A percentile compares a stretch with the other conserved stretches of the same genome.
Conservation (phyloP, 2,797 vertebrate species). For the Gobionotothen gibberifrons region DNA sequence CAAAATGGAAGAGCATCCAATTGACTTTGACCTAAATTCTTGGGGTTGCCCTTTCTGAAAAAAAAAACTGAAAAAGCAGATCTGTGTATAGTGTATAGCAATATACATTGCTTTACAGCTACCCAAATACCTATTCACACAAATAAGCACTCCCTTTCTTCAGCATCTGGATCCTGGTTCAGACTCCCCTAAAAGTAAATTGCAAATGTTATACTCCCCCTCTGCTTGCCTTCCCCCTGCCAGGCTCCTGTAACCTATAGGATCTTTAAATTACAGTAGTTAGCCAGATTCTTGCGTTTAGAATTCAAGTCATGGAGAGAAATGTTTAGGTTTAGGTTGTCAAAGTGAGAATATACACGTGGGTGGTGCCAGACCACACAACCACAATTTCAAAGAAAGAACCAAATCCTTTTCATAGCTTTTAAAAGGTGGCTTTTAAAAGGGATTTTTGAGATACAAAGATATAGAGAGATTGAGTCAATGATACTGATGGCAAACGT, state of each 20-base stretch:
- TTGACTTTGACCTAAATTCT: not conserved
- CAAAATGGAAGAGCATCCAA: not conserved
- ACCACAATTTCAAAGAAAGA: conserved; percentile 41
- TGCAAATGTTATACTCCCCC: conserved; percentile 37
- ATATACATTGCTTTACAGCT: conserved; percentile 21
- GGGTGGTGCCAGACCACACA: conserved; percentile 68
- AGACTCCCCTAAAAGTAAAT: conserved; percentile 51
- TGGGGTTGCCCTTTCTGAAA: not conserved
- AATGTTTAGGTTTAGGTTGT: conserved; percentile 76
- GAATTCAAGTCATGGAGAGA: conserved; percentile 66
- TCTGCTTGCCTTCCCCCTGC: conserved; percentile 5
- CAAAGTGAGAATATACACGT: conserved; percentile 52
- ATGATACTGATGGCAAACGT: conserved; percentile 17
- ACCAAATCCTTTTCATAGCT: conserved; percentile 27
- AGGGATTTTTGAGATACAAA: not conserved
- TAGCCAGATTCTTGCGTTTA: conserved; percentile 43
- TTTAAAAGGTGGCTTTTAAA: conserved; percentile 24
- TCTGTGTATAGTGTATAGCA: conserved; percentile 11
- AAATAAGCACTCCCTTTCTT: conserved; percentile 6
- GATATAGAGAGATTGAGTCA: not conserved
- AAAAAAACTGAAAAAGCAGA: conserved; percentile 6
- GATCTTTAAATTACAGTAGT: conserved; percentile 70
- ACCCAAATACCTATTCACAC: conserved; percentile 24
- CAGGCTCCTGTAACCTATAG: conserved; percentile 62
- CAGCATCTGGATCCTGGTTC: conserved; percentile 51